Evolutionary conservation across 2,113 vertebrate genomes (phyloP), one percentile per base, ranked within the genome.

Genomic region (Carollia perspicillata): DNA sequence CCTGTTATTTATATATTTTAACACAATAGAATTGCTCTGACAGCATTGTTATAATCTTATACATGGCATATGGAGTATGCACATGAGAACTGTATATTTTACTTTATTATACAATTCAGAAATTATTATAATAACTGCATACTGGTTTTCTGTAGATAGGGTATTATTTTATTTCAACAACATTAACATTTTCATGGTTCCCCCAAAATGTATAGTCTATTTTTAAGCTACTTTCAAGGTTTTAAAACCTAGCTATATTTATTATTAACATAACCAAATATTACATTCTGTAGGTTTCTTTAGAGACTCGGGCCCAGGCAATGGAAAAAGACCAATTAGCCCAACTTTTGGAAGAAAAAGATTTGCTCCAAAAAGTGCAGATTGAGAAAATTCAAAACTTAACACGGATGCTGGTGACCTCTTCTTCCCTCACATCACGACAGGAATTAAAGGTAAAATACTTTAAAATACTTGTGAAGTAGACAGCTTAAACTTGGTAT

Each of bases 341-440:
- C 7, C 99, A 99, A 95, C 98, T 99, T 37, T 95, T 99, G 47
- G 99, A 99, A 87, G 99, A 99, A 95, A 99, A 99, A 93, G 99
- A 99, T 90, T 98, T 99, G 66, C 99, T 99, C 81, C 99, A 99
- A 97, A 98, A 99, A 97, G 99, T 99, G 4, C 99, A 99, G 35
- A 97, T 99, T 95, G 99, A 99, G 69, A 96, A 99, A 65, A 99
- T 99, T 97, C 98, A 92, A 47, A 99, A 99, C 80, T 96, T 99
- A 72, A 99, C 99, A 20, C 98, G 98, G 44, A 99, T 99, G 94
- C 97, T 99, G 5, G 99, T 99, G 83, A 99, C 99, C 0, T 98
- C 99, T 60, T 98, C 99, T 89, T 98, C 99, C 17, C 98, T 98
- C 90, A 90, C 95, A 12, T 97, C 98, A 7, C 96, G 97, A 16